Conservation (phyloP, 1,140 invertebrate genomes). For the Pygmarrhopalites habei region DNA sequence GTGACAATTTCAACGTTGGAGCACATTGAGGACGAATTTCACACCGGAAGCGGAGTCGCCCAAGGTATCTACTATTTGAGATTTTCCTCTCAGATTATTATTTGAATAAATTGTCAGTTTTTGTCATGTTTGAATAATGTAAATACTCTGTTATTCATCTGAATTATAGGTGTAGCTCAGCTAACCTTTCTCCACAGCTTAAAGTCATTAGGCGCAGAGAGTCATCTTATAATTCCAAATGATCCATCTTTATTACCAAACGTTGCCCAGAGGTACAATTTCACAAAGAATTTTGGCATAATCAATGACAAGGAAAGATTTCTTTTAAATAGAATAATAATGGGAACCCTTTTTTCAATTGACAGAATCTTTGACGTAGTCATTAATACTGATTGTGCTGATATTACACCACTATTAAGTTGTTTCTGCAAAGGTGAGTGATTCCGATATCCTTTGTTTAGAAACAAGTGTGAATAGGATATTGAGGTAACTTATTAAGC, state of each 20-base stretch:
- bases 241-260: conserved; percentile 30
- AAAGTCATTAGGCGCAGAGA: conserved; percentile 37
- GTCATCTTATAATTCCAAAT: conserved; percentile 36
- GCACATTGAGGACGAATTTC: conserved; percentile 18
- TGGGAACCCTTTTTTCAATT: too few relatives aligned
- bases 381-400: conserved; percentile 30
- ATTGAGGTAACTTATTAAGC: too few relatives aligned
- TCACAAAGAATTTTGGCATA: too few relatives aligned
- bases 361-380: conserved; percentile 37
- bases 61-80: too few relatives aligned
- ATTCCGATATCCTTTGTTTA: too few relatives aligned
- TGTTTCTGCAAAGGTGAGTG: conserved; percentile 33
- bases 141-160: too few relatives aligned
- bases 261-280: conserved; percentile 38
- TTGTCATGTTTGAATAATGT: too few relatives aligned
- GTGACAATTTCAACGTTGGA: conserved; percentile 35
- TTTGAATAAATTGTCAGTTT: too few relatives aligned
- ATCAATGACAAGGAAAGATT: too few relatives aligned
- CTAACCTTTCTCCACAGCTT: conserved; percentile 37
- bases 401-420: conserved; percentile 20
- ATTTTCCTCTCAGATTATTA: too few relatives aligned
- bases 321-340: too few relatives aligned
- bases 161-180: conserved; percentile 37
- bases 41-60: conserved; percentile 24
- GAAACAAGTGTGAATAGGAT: too few relatives aligned